These are phyloP conservation scores for Cephalopholis sonnerati DNA, from an alignment of 2,113 vertebrate species.

Conservation along the genomic window DNA sequence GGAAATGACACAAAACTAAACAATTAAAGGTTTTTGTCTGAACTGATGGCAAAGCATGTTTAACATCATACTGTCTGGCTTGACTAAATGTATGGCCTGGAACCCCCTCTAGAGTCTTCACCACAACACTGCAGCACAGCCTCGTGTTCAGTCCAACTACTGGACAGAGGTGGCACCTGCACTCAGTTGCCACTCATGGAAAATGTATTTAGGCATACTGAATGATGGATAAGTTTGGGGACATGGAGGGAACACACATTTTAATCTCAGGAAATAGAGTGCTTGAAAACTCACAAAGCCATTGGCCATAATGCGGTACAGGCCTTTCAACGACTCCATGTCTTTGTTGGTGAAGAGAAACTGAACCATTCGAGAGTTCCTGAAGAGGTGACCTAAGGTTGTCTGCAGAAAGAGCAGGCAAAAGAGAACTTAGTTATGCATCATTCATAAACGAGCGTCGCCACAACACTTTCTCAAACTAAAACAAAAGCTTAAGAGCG, in stretches of 20 bases:
- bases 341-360: conserved; percentile 96
- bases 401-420: conserved; percentile 77
- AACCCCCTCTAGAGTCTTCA: conserved; percentile 57
- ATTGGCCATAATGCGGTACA: conserved; percentile 94
- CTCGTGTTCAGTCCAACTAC: conserved; percentile 32
- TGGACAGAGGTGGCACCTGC: conserved; percentile 37
- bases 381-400: conserved; percentile 92
- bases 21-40: conserved; percentile 23
- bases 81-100: conserved; percentile 31
- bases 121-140: conserved; percentile 41
- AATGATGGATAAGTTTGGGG: conserved; percentile 7
- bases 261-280: neutral
- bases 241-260: neutral
- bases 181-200: conserved; percentile 20
- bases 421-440: neutral
- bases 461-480: neutral
- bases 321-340: conserved; percentile 92
- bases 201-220: conserved; percentile 13
- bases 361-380: conserved; percentile 96
- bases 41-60: conserved; percentile 30
- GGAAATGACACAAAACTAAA: conserved; percentile 30
- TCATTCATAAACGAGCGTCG: conserved; percentile 27
- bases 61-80: conserved; percentile 8
- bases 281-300: conserved; percentile 89
- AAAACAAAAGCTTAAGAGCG: neutral